Evolutionary conservation across 1,140 invertebrate species (phyloP), one percentile per base, ranked within the genome.

Genomic region (Cotesia glomerata): DNA sequence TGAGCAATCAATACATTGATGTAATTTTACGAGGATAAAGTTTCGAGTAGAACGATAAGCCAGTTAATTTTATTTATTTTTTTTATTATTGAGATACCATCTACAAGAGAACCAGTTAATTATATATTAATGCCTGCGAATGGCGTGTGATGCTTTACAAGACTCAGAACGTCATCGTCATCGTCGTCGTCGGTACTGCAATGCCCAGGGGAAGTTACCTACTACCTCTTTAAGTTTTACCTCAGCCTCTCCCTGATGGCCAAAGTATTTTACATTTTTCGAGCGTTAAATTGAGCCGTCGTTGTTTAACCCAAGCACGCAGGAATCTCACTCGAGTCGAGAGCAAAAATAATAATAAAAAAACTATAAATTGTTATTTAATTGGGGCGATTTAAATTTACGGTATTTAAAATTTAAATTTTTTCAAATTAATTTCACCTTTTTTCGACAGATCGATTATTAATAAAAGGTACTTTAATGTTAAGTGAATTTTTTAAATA

Each of bases 81-180:
- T 58, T 69, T 80, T 77, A 66, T 32, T 32, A n/a, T 56, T 65
- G 75, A 79, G 84, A 86, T 86, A 85, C 61, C 68, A 86, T 87
- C 85, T 82, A 82, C 82, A 82, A 80, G 75, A 79, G 75, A 77
- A 73, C 80, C 77, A 77, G 82, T 84, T 87, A 87, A 87, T 87
- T 87, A 87, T 85, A 86, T 82, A 85, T 87, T 87, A 86, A 87
- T 87, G 77, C 82, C 4, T 16, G 32, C 8, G 11, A 67, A 67
- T 85, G 69, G 83, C 83, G 82, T 85, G 83, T 45, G 39, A 45
- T 45, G 39, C 39, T 45, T 45, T 45, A 45, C 39, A 45, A 45
- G 39, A 45, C 39, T 5, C 11, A 9, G 39, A 45, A 45, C 81
- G 80, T 84, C 83, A 76, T 79, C 78, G 72, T 76, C 66, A 49